Evolutionary conservation across 2,113 vertebrate genomes (phyloP), one percentile per base, ranked within the genome.

Genomic region (Pungitius pungitius): DNA sequence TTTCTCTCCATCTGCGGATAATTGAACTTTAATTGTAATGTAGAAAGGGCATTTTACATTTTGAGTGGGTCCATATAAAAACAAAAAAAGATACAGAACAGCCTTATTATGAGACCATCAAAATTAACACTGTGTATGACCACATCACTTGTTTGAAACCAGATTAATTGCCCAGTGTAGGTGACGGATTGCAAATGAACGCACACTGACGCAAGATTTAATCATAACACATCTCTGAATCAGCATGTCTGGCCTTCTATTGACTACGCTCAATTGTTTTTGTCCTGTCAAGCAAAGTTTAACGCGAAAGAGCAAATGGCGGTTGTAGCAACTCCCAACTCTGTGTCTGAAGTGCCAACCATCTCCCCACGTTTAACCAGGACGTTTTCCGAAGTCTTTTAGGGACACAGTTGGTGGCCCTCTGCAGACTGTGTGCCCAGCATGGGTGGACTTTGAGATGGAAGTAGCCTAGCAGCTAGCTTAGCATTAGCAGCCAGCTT

Each of bases 11-110:
- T 81, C 72, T 80, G 83, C 68, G 76, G 78, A 62, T 90, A 82
- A 90, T 85, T 88, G 64, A 75, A 87, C 88, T 89, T 67, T 84
- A 87, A 90, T 87, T 87, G 73, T 82, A 64, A 68, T 69, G 75
- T 57, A 73, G 73, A 85, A 74, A 78, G 33, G 37, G n/a, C 47
- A 35, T 85, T 81, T 52, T 75, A 59, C 42, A 65, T 57, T n/a
- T 59, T 27, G 71, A 60, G 18, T 57, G 30, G 33, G n/a, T 62
- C 47, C 61, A 37, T 56, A 49, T 73, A 20, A 66, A 52, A 52
- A 60, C 40, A 51, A 69, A 43, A 62, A 60, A 52, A 58, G 17
- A 15, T n/a, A 59, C 4, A 18, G 22, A 33, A 42, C 14, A 58
- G 54, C 39, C 27, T 72, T 49, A 75, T 84, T 88, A 77, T 69